These are phyloP conservation scores for Catostomus latipinnis DNA, from an alignment of 2,797 vertebrate species.

Conservation along the genomic window DNA sequence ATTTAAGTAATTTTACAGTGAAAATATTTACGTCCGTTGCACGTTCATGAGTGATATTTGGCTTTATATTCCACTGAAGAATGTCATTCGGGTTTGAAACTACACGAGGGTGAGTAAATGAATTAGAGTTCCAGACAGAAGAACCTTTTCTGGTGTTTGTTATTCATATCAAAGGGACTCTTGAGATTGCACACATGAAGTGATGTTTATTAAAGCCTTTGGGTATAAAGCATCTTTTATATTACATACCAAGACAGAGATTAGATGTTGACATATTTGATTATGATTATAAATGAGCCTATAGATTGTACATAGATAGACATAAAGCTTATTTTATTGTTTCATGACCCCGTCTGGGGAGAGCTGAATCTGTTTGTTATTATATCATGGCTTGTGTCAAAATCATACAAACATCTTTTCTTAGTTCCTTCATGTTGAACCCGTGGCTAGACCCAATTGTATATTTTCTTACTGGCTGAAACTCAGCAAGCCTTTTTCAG, in stretches of 20 bases:
- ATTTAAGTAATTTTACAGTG: too few species aligned
- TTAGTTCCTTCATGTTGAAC: conserved; percentile 23
- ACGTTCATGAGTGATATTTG: too few species aligned
- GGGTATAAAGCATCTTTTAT: too few species aligned
- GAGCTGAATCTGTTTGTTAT: conserved; percentile 57
- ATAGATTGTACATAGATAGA: background rate
- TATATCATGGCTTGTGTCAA: conserved; percentile 42
- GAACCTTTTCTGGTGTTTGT: too few species aligned
- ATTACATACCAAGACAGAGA: background rate
- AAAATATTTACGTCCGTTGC: too few species aligned
- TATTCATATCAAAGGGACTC: too few species aligned
- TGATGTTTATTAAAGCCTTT: too few species aligned
- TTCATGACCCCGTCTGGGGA: conserved; percentile 25
- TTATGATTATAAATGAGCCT: background rate
- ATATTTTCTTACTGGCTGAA: conserved; percentile 44
- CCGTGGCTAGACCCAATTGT: conserved; percentile 30
- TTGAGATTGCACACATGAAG: too few species aligned
- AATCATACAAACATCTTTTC: conserved; percentile 57
- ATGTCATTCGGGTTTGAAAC: too few species aligned
- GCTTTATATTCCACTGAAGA: too few species aligned
- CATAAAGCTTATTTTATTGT: conserved; percentile 18
- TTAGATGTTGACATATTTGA: conserved; percentile 8
- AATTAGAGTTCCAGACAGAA: too few species aligned
- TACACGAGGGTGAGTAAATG: too few species aligned
- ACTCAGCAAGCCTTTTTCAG: conserved; percentile 46